Percentiles rank a stretch among this genome's conserved stretches.
Conservation (phyloP, 1,140 invertebrate species). For the Cherax destructor region DNA sequence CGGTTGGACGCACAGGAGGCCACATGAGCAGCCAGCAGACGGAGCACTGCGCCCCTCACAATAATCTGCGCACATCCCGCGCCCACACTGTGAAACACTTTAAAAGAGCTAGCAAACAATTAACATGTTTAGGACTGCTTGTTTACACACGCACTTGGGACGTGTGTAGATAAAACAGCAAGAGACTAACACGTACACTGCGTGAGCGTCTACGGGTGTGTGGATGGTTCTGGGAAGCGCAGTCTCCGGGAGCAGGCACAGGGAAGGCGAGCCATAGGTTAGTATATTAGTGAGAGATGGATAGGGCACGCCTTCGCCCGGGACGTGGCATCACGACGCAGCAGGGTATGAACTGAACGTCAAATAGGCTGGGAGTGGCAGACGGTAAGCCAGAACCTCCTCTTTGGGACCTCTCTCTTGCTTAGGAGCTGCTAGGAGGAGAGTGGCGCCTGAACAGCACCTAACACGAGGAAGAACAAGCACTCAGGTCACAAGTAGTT, state of each 20-base stretch:
- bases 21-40: constrained; percentile 49
- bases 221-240: not conserved
- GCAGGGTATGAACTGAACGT: constrained; percentile 32
- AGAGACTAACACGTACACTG: not conserved
- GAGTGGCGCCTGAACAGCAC: not conserved
- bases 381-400: constrained; percentile 30
- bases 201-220: constrained; percentile 13
- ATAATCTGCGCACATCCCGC: constrained; percentile 19
- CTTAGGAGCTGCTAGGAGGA: not conserved
- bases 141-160: not conserved
- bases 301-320: constrained; percentile 60
- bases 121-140: not conserved
- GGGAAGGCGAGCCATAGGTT: constrained; percentile 63
- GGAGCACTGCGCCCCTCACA: constrained; percentile 24
- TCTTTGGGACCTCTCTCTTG: constrained; percentile 12
- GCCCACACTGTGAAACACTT: not conserved
- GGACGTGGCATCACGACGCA: constrained; percentile 68
- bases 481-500: constrained; percentile 8
- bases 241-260: constrained; percentile 47
- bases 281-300: constrained; percentile 56
- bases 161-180: not conserved
- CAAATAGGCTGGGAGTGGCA: constrained; percentile 3
- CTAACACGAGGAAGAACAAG: constrained; percentile 5
- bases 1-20: constrained; percentile 51
- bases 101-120: too few species aligned